Evolutionary conservation across 1,140 invertebrate species (phyloP).

Genomic region (Caenorhabditis latens): DNA sequence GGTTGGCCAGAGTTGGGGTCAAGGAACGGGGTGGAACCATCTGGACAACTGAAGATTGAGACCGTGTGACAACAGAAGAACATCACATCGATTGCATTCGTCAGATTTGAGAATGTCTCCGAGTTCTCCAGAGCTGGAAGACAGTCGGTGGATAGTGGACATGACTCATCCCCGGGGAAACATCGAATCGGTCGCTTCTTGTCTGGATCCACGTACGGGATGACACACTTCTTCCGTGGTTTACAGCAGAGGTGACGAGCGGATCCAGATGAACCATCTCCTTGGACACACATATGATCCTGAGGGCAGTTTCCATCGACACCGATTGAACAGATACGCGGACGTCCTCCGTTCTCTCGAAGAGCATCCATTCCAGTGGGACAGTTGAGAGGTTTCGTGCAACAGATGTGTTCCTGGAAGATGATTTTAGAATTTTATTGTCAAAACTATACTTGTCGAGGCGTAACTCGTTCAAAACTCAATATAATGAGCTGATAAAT

Average conservation of each 20-base stretch:
- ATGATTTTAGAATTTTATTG: no score
- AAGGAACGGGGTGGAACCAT: conserved; percentile 62
- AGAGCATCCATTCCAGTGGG: conserved; percentile 67
- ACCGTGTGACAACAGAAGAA: conserved; percentile 69
- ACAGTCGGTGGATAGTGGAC: conserved; percentile 65
- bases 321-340: conserved; percentile 65
- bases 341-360: conserved; percentile 63
- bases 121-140: conserved; percentile 64
- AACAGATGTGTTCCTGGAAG: conserved; percentile 68
- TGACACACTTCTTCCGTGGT: conserved; percentile 65
- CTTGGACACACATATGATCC: conserved; percentile 62
- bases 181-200: conserved; percentile 66
- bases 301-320: conserved; percentile 65
- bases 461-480: no score
- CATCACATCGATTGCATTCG: conserved; percentile 60
- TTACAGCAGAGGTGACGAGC: conserved; percentile 64
- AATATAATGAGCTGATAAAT: no score
- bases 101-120: conserved; percentile 49
- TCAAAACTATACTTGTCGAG: no score
- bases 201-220: conserved; percentile 65
- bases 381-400: conserved; percentile 66
- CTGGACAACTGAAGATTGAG: conserved; percentile 67
- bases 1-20: conserved; percentile 44
- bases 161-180: conserved; percentile 65
- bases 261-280: conserved; percentile 1